phyloP scores from a whole-genome alignment of 2,113 vertebrate species.

The Phalacrocorax carbo region DNA sequence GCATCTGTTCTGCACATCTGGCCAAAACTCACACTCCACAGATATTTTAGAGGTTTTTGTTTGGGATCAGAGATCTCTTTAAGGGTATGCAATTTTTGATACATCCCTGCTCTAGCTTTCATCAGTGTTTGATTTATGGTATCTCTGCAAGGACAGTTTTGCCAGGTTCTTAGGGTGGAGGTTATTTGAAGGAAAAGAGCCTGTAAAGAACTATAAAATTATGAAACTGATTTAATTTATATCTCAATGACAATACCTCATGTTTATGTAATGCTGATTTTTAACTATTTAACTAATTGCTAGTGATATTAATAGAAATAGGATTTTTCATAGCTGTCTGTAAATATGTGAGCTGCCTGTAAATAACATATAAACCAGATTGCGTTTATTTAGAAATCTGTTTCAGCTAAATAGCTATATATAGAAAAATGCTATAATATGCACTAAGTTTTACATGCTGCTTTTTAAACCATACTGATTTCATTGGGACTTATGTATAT shows the following conservation, averaged over 20 bases:
- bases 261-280: neutral
- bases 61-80: neutral
- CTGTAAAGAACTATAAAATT: neutral
- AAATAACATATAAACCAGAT: neutral
- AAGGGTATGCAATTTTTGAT: neutral
- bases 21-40: neutral
- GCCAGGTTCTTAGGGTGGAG: neutral
- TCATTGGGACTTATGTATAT: neutral
- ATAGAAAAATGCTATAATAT: neutral
- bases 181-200: neutral
- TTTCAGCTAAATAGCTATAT: neutral
- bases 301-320: neutral
- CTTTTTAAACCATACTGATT: neutral
- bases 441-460: neutral
- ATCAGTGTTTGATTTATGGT: neutral
- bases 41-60: neutral
- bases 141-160: neutral
- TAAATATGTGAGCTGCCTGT: neutral
- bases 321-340: neutral
- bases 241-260: neutral
- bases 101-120: neutral
- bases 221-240: slow-evolving; percentile 25
- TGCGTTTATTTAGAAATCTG: neutral
- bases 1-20: neutral
- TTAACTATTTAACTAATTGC: slow-evolving; percentile 6